Base-by-base conservation (phyloP, 2,888 invertebrate species). In the Xestia ashworthii region DNA sequence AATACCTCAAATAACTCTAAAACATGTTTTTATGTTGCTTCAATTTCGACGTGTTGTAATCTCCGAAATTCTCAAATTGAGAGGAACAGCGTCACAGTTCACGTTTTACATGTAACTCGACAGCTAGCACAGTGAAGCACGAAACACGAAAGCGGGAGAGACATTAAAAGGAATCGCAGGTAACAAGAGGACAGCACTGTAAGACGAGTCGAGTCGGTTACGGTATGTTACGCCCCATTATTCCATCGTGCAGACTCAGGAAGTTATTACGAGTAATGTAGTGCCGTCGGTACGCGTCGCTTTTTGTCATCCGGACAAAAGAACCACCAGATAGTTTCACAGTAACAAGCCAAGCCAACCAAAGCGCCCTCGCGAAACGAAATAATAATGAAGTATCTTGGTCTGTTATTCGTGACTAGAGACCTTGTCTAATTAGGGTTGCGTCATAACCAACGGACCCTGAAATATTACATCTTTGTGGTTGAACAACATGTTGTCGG, bases 221-320 rank as follows among this genome's bases (percentile, higher is more conserved):
- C 87, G 86, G 74, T 82, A 89, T 90, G 90, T 91, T 90, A 90
- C 92, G 89, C 85, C 87, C 92, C 93, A 93, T 95, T 94, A 94
- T 93, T 88, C 86, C 90, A 91, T 92, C 90, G 91, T 89, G 89
- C 91, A 87, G 90, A 80, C 89, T 89, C 91, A 90, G 93, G 93
- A 94, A 93, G 94, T 93, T 93, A 93, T 95, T 93, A 93, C 91
- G 92, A 90, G 92, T 95, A 94, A 94, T 95, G 94, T 93, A 94
- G 93, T 92, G 92, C 89, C 88, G 89, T 78, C 86, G 90, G 91
- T 91, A 89, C 89, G 90, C 90, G 87, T 83, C 87, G 90, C 90
- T 92, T 94, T 94, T 94, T 94, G 93, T 93, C 90, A 88, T 83
- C 82, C 84, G 87, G 87, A 95, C 93, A 94, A 95, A 93, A 92